phyloP scores from a whole-genome alignment of 2,888 invertebrate species.

The Darwinula stevensoni region DNA sequence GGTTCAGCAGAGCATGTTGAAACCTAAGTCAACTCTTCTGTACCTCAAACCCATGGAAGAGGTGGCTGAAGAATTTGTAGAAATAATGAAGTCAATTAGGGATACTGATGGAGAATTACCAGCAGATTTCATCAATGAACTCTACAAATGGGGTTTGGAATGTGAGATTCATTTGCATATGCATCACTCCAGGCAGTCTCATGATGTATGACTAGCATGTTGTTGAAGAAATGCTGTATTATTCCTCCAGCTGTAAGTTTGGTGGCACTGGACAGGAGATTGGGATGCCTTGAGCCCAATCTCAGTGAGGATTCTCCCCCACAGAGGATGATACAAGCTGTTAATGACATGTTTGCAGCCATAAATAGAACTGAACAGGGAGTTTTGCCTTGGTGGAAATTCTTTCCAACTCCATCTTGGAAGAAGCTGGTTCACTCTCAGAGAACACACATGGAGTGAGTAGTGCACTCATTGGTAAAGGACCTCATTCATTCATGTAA shows the following conservation, averaged over 20 bases:
- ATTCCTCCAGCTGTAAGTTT: background rate
- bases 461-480: no score
- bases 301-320: conserved; percentile 12
- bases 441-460: conserved; percentile 18
- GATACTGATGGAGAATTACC: background rate
- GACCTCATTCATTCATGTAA: no score
- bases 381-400: conserved; percentile 15
- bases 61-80: conserved; percentile 16
- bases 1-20: conserved; percentile 62
- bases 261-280: conserved; percentile 15
- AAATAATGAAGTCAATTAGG: conserved; percentile 9
- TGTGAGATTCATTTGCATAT: no score
- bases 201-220: no score
- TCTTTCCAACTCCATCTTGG: conserved; percentile 16
- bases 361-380: conserved; percentile 14
- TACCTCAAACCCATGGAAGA: conserved; percentile 15
- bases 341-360: conserved; percentile 13
- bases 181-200: no score
- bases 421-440: conserved; percentile 17
- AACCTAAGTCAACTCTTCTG: conserved; percentile 27
- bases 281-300: conserved; percentile 14
- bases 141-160: conserved; percentile 1
- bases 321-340: conserved; percentile 15
- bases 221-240: no score
- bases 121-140: background rate